Evolutionary conservation across 2,888 invertebrate genomes (phyloP).

Genomic region (Meganola albula): DNA sequence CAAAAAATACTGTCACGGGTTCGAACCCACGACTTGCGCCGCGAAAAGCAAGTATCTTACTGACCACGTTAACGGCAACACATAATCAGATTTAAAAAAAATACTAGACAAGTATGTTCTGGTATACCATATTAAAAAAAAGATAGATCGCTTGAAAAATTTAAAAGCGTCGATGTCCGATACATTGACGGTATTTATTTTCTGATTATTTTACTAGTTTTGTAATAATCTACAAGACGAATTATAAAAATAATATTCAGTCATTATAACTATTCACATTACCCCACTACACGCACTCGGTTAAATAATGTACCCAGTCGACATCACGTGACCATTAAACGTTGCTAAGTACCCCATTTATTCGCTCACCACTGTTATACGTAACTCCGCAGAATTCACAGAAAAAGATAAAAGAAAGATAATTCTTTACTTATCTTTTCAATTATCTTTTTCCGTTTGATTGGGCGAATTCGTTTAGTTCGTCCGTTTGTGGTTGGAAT

Average conservation of each 20-base stretch:
- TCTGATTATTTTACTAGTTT: constrained; percentile 12
- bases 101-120: too few species aligned
- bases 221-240: constrained; percentile 11
- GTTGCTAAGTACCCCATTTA: constrained; percentile 30
- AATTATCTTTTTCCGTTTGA: constrained; percentile 48
- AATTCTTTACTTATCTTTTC: constrained; percentile 52
- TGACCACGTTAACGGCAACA: too few species aligned
- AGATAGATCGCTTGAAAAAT: too few species aligned
- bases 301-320: constrained; percentile 21
- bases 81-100: too few species aligned
- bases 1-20: too few species aligned
- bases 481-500: constrained; percentile 15
- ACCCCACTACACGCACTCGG: constrained; percentile 15
- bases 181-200: background rate
- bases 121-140: too few species aligned
- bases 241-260: too few species aligned
- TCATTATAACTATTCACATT: constrained; percentile 15
- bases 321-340: constrained; percentile 27
- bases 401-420: constrained; percentile 29
- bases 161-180: too few species aligned
- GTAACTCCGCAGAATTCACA: constrained; percentile 21
- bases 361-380: constrained; percentile 25
- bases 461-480: constrained; percentile 36
- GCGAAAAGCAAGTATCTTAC: too few species aligned
- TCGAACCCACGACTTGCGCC: too few species aligned